Evolutionary conservation across 2,797 vertebrate genomes (phyloP).

Genomic region (Pygocentrus nattereri): DNA sequence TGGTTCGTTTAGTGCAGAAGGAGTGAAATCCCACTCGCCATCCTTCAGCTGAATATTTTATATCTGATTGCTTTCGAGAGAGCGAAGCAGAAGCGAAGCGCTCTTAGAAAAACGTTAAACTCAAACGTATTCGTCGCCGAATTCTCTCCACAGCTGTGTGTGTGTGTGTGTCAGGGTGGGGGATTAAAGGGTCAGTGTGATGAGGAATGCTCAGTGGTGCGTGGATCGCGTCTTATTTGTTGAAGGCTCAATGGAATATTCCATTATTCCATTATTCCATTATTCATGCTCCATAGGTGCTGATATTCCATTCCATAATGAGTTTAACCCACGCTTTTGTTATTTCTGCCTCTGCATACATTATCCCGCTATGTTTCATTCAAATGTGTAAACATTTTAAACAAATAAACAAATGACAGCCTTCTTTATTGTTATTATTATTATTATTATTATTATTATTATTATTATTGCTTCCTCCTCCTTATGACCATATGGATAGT

Average conservation of each 20-base stretch:
- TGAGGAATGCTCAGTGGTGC: neutral
- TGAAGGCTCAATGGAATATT: neutral
- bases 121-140: too few relatives aligned
- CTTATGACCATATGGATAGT: too few relatives aligned
- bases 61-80: conserved; percentile 8
- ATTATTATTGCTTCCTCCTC: too few relatives aligned
- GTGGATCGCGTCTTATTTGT: neutral
- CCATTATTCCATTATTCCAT: neutral
- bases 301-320: neutral
- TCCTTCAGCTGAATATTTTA: neutral
- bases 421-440: too few relatives aligned
- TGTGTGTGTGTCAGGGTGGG: neutral
- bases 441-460: too few relatives aligned
- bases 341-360: neutral
- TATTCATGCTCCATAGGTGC: neutral
- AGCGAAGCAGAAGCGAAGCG: neutral
- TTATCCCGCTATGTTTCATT: too few relatives aligned
- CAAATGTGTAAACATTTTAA: too few relatives aligned
- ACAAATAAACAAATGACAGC: too few relatives aligned
- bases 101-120: neutral
- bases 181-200: too few relatives aligned
- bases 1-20: neutral
- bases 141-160: neutral
- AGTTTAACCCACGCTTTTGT: neutral
- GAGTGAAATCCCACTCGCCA: neutral